phyloP scores from a whole-genome alignment of 2,888 invertebrate species.

The Blastobasis lacticolella region DNA sequence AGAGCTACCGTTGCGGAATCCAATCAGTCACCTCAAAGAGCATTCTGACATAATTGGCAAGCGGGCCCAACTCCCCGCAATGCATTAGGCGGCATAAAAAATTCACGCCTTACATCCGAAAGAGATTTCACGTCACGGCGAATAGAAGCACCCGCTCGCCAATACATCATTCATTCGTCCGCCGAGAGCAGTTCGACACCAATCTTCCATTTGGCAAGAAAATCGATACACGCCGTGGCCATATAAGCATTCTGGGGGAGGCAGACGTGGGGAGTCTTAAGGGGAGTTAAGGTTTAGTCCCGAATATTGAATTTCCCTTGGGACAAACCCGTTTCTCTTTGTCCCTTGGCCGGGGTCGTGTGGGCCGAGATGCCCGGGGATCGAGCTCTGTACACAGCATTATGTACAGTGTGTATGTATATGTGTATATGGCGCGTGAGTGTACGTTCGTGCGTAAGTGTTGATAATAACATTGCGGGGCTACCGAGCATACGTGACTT shows the following conservation, averaged over 20 bases:
- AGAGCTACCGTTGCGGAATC: constrained; percentile 38
- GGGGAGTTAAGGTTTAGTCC: constrained; percentile 75
- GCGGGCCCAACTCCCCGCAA: constrained; percentile 37
- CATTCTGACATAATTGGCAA: constrained; percentile 52
- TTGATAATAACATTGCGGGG: constrained; percentile 69
- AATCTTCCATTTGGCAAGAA: constrained; percentile 75
- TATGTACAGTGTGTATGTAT: constrained; percentile 15
- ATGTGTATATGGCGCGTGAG: constrained; percentile 24
- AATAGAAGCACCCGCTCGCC: constrained; percentile 65
- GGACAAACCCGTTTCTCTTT: constrained; percentile 76
- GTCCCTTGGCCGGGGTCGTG: constrained; percentile 72
- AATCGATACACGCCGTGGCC: constrained; percentile 75
- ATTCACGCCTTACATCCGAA: constrained; percentile 55
- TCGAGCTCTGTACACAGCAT: constrained; percentile 28
- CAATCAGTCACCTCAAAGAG: constrained; percentile 60
- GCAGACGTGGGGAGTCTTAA: constrained; percentile 67
- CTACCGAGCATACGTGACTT: constrained; percentile 67
- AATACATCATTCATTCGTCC: constrained; percentile 73
- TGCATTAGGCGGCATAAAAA: constrained; percentile 67
- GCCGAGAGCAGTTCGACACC: constrained; percentile 69
- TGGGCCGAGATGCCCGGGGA: constrained; percentile 68
- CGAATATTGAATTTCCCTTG: constrained; percentile 77
- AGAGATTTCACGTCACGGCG: constrained; percentile 58
- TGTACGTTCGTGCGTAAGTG: constrained; percentile 61
- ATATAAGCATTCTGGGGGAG: constrained; percentile 74